Base-by-base conservation (phyloP, 2,797 vertebrate genomes). In the Tangara arthus region DNA sequence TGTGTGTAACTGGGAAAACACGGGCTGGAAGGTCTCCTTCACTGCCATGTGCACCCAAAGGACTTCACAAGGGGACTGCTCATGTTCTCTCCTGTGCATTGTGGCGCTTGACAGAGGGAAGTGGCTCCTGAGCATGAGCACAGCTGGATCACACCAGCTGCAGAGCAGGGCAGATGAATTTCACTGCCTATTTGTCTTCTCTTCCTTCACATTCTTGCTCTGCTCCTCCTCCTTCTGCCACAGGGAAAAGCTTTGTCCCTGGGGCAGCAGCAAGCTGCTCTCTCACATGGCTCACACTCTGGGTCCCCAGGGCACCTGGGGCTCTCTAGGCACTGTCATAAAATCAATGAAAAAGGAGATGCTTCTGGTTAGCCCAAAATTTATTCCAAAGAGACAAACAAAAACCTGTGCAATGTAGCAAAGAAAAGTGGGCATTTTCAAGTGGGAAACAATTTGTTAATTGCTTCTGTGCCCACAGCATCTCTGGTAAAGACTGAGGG, bases 241-340 rank as follows among this genome's bases (percentile, higher is more conserved):
- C 0, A 0, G 10, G 21, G 30, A 12, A 69, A 69, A 81, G 13
- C 41, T 73, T 13, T 42, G 24, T 27, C 2, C 13, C 23, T 24
- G 34, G 11, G 18, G 30, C 57, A 86, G 57, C 49, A 37, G 7
- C 32, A 85, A 55, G 28, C 9, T 87, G 27, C 15, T 30, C 12
- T 55, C 39, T 87, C 6, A 1, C 12, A 15, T 1, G 3, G 3
- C 34, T 61, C 71, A 11, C 8, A 1, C 7, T 59, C 12, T 0
- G 0, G 22, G 49, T 52, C 34, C n/a, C 60, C 32, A 56, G 57
- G 23, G 23, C 19, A 20, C 17, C 57, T 18, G 4, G 32, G 7
- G 21, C 30, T 86, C 28, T 64, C 37, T 53, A 42, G 41, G 34
- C 14, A 11, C 37, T 70, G 1, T 7, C 46, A 22, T 1, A 44